Evolutionary conservation across 2,797 vertebrate genomes (phyloP), one percentile per base, ranked within the genome.

Genomic region (Amblyraja radiata): DNA sequence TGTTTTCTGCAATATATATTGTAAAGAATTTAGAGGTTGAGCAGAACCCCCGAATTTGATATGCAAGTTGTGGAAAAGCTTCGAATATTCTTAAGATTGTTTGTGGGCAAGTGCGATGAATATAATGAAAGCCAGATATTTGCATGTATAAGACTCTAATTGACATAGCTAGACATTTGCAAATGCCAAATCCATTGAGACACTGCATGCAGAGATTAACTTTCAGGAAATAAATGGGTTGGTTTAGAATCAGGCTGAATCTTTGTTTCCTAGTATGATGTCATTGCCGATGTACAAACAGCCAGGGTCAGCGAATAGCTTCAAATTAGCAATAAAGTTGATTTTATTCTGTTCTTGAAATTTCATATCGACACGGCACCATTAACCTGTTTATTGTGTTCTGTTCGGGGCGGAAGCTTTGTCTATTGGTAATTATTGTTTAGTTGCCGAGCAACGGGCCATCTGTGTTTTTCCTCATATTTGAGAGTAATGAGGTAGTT

Each of bases 161-260:
- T 92, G 90, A 92, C 90, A 92, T 58, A 92, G 90, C 90, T 25
- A 74, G 90, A 54, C 90, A 92, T 92, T 92, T 92, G 90, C 90
- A 92, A 92, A 92, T 74, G 90, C 65, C 90, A 73, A 74, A 92
- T 92, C 90, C 71, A 46, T 74, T 73, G 90, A 76, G 90, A 74
- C 90, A 92, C 90, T 92, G 86, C 65, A 92, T 58, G 68, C 76
- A 58, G 90, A 92, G 90, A 92, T 92, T 73, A 92, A 92, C 90
- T 92, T 92, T 92, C 90, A 92, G 90, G 90, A 92, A 92, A 92
- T 74, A 92, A 92, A 74, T 92, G 90, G 54, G 68, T 92, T 92
- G 90, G 71, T 74, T 92, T 76, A 73, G 90, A 92, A 92, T 92
- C 90, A 54, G 68, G 90, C 90, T 46, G 90, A 76, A 74, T 92